These are phyloP conservation scores for Machimus atricapillus DNA, from an alignment of 2,888 invertebrate species.

Conservation along the genomic window DNA sequence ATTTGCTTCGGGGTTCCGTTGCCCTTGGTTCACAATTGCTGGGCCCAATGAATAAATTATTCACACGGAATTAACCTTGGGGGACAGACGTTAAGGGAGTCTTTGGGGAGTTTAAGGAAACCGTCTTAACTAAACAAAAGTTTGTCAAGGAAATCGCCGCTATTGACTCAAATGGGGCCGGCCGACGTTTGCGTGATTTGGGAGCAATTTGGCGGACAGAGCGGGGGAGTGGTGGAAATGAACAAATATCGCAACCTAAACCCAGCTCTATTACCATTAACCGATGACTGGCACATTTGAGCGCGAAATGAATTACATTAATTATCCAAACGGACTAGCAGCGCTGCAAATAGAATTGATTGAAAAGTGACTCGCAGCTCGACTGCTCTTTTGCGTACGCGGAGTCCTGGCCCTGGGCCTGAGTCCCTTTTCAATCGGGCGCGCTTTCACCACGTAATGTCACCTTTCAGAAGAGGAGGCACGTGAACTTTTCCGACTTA, in stretches of 20 bases:
- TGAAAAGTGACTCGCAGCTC: background rate
- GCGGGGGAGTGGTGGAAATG: background rate
- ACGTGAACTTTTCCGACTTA: background rate
- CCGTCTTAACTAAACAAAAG: background rate
- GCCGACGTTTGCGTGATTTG: background rate
- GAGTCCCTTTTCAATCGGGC: background rate
- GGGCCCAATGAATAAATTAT: background rate
- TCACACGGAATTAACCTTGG: background rate
- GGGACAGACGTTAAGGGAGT: background rate
- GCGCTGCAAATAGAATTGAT: background rate
- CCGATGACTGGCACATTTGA: background rate
- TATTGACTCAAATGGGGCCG: background rate
- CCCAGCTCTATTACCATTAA: background rate
- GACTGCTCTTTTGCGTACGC: background rate
- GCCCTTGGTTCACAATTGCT: background rate
- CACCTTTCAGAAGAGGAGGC: background rate
- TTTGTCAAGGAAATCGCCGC: background rate
- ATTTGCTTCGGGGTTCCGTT: background rate
- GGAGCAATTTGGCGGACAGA: background rate
- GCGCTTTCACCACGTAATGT: background rate
- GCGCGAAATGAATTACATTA: background rate
- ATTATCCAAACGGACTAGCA: background rate
- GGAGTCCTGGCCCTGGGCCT: background rate
- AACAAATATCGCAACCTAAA: background rate
- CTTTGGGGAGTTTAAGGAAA: background rate